Percentiles rank a stretch among this genome's conserved stretches.
These are phyloP conservation scores for Dasypus novemcinctus DNA, from an alignment of 2,113 vertebrate species.

Conservation along the genomic window DNA sequence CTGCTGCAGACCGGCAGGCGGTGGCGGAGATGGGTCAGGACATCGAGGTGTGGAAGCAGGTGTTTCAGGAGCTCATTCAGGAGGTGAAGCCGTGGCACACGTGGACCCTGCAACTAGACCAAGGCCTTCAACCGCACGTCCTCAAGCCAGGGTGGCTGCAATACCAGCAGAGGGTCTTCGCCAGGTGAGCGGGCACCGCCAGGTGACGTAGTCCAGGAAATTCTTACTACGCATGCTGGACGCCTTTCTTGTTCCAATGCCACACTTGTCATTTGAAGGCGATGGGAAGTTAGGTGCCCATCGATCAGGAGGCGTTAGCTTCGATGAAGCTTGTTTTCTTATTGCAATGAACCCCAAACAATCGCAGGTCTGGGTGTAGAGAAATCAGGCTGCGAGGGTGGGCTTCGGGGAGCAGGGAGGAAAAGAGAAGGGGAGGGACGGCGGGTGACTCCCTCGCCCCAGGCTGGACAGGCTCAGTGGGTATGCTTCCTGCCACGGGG, in stretches of 20 bases:
- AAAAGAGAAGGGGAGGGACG: background rate
- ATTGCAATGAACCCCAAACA: background rate
- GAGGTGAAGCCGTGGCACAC: conserved; percentile 53
- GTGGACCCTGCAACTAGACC: conserved; percentile 53
- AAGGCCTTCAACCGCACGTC: background rate
- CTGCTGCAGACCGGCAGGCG: accelerated
- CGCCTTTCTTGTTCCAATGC: background rate
- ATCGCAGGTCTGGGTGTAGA: background rate
- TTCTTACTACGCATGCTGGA: background rate
- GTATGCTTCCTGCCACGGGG: background rate
- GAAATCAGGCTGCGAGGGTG: background rate
- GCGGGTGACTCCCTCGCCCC: accelerated
- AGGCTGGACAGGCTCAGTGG: background rate
- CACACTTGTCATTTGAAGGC: background rate
- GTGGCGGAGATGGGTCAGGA: background rate
- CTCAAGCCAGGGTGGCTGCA: conserved; percentile 9
- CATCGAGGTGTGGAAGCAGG: background rate
- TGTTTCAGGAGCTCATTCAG: conserved; percentile 57
- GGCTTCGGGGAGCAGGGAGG: background rate
- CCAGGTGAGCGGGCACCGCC: conserved; percentile 10
- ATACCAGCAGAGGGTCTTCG: conserved; percentile 56
- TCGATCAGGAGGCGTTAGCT: background rate
- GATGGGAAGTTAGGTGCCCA: background rate
- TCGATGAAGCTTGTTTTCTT: background rate
- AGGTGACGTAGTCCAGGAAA: accelerated